Conservation (phyloP, 2,113 vertebrate species). For the Crotalus viridis region DNA sequence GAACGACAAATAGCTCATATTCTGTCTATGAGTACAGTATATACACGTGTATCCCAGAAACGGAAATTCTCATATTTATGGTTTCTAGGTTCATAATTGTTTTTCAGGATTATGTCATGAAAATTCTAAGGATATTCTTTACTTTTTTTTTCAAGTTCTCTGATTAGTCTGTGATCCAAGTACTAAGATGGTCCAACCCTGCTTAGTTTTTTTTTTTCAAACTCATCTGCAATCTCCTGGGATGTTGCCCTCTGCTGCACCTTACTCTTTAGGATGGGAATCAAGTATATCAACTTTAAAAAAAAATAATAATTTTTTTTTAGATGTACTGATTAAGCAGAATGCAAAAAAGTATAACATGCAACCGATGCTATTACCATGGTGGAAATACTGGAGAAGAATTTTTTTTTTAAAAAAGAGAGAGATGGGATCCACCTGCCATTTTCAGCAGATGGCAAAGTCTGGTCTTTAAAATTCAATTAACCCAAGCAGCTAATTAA, state of each 20-base stretch:
- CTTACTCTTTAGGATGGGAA: conserved; percentile 14
- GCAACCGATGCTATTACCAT: conserved; percentile 40
- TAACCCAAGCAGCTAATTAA: conserved; percentile 44
- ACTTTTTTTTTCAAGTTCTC: background rate
- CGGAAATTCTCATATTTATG: background rate
- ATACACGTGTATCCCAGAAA: too few relatives aligned
- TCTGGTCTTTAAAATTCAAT: conserved; percentile 59
- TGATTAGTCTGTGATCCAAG: background rate
- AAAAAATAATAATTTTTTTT: conserved; percentile 30
- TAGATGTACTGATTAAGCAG: background rate
- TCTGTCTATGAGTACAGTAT: background rate
- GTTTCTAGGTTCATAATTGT: background rate
- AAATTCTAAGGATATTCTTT: background rate
- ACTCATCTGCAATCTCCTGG: background rate
- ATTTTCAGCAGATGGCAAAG: conserved; percentile 60
- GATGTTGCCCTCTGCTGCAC: background rate
- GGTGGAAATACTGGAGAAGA: conserved; percentile 40
- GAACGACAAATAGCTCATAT: conserved; percentile 21
- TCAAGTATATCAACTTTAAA: conserved; percentile 41
- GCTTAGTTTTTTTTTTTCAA: background rate
- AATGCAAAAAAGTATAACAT: conserved; percentile 23
- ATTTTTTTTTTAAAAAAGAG: background rate
- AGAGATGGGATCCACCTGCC: conserved; percentile 32
- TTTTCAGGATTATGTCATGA: background rate
- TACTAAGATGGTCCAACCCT: background rate